Evolutionary conservation across 2,888 invertebrate genomes (phyloP).

Genomic region (Heliconius cydno): DNA sequence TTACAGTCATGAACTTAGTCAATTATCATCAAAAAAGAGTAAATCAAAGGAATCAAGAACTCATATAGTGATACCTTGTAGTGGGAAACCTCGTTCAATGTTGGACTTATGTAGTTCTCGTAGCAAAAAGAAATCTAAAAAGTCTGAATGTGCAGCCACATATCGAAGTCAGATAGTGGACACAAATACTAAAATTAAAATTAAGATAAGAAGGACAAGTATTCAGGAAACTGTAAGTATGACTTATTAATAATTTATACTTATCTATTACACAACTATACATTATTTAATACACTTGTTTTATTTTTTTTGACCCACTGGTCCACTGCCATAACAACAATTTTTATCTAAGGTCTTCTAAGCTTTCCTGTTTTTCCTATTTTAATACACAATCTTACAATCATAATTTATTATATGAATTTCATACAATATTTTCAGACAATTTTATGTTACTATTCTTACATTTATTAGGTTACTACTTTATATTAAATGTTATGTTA

Average conservation of each 20-base stretch:
- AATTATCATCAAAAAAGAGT: conserved; percentile 80
- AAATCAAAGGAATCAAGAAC: conserved; percentile 72
- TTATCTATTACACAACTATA: not conserved
- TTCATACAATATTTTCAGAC: too few relatives aligned
- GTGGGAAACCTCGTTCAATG: conserved; percentile 81
- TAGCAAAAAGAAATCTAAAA: conserved; percentile 79
- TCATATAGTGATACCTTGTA: conserved; percentile 73
- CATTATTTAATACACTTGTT: not conserved
- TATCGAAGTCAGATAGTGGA: conserved; percentile 86
- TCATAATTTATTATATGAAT: too few relatives aligned
- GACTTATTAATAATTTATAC: not conserved
- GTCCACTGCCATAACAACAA: not conserved
- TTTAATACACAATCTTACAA: not conserved
- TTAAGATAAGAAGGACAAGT: conserved; percentile 87
- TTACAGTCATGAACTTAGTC: conserved; percentile 83
- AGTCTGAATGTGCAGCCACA: conserved; percentile 72
- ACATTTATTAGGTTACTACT: not conserved
- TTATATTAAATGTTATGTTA: not conserved
- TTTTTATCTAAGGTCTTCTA: not conserved
- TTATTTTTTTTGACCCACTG: not conserved
- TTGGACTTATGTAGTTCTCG: conserved; percentile 76
- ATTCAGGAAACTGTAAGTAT: conserved; percentile 71
- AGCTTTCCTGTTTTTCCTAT: not conserved
- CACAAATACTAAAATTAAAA: conserved; percentile 86
- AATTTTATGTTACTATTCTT: not conserved